Conservation (phyloP, 53 echinoderm and acorn worm genomes). For the Mesocentrotus franciscanus region DNA sequence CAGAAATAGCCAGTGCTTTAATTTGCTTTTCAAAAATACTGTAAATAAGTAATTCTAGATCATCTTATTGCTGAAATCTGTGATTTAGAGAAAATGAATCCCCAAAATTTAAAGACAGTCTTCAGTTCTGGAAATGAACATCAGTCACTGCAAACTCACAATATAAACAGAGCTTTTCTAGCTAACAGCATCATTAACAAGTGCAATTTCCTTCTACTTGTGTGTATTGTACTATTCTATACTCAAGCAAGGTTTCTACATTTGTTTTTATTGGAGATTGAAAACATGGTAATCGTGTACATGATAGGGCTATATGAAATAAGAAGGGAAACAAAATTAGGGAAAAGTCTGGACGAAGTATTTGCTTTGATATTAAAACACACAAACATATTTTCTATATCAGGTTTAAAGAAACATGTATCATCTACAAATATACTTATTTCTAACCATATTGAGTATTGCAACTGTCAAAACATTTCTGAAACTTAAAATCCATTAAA, state of each 20-base stretch:
- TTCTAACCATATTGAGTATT: constrained; percentile 2
- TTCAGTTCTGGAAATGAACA: not conserved
- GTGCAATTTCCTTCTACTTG: not conserved
- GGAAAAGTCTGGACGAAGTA: not conserved
- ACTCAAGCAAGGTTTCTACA: not conserved
- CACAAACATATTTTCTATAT: not conserved
- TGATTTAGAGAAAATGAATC: not conserved
- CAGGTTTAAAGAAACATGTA: not conserved
- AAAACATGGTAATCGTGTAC: not conserved
- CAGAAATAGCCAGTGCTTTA: not conserved
- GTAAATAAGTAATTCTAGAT: not conserved
- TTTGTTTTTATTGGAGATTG: not conserved
- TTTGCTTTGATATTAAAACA: not conserved
- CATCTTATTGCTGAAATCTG: not conserved
- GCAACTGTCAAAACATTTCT: not conserved
- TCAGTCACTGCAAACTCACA: not conserved
- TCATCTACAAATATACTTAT: not conserved
- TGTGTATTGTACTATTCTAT: not conserved
- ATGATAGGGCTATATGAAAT: not conserved
- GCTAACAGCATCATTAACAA: not conserved
- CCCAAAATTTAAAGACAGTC: not conserved
- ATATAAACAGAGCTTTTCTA: not conserved
- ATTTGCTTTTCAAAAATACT: not conserved
- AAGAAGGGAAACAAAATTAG: not conserved
- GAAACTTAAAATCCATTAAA: not conserved